phyloP scores from a whole-genome alignment of 2,113 vertebrate species.

The Panthera uncia region DNA sequence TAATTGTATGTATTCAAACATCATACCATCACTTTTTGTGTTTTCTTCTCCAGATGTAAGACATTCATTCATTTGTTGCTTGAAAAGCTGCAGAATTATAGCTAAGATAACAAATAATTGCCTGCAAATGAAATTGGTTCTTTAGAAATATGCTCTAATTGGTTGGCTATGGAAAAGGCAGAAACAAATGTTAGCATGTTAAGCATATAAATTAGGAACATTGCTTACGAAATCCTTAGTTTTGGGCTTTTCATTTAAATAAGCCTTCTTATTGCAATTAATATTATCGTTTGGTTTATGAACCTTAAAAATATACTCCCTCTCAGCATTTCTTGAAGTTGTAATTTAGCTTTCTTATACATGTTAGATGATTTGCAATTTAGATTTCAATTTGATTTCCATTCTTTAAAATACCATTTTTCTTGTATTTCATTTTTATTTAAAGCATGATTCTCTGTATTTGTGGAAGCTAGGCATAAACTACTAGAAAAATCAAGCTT shows the following conservation, averaged over 20 bases:
- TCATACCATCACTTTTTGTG: slow-evolving; percentile 75
- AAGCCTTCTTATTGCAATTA: slow-evolving; percentile 71
- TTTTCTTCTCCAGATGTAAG: slow-evolving; percentile 83
- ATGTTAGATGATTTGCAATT: slow-evolving; percentile 75
- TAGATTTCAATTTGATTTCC: slow-evolving; percentile 80
- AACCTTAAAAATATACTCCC: slow-evolving; percentile 68
- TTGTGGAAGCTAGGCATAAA: slow-evolving; percentile 62
- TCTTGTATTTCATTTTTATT: slow-evolving; percentile 78
- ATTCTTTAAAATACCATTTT: slow-evolving; percentile 76
- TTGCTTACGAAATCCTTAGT: slow-evolving; percentile 58
- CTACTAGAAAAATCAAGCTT: slow-evolving; percentile 67
- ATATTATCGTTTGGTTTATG: slow-evolving; percentile 75
- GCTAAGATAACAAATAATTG: slow-evolving; percentile 80
- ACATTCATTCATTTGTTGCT: slow-evolving; percentile 75
- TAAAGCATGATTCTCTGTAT: slow-evolving; percentile 66
- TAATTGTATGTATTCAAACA: slow-evolving; percentile 84
- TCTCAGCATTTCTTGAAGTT: slow-evolving; percentile 63
- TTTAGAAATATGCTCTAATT: slow-evolving; percentile 80
- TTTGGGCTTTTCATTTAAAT: slow-evolving; percentile 75
- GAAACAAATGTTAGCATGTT: slow-evolving; percentile 68
- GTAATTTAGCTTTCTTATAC: slow-evolving; percentile 72
- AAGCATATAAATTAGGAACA: slow-evolving; percentile 61
- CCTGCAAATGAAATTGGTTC: slow-evolving; percentile 78
- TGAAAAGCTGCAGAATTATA: slow-evolving; percentile 80
- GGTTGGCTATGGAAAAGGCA: slow-evolving; percentile 75